These are phyloP conservation scores for Andrena flavipes DNA, from an alignment of 2,888 invertebrate species.

Conservation along the genomic window DNA sequence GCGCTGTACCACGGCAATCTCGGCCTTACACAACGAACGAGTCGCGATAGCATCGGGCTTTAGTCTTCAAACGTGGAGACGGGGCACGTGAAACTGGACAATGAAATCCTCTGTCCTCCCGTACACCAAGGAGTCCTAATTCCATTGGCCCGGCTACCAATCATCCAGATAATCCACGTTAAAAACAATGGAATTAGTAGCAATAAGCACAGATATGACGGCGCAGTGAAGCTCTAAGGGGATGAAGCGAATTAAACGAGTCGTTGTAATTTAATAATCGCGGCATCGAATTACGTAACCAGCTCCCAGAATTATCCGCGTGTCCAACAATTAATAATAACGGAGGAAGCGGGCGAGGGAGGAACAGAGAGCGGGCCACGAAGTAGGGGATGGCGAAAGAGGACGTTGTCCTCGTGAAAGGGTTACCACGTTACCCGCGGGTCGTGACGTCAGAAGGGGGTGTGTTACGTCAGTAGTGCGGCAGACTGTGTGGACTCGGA, in stretches of 20 bases:
- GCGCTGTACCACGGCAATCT: neutral
- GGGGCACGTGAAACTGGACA: too few species aligned
- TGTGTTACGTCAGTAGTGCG: slow-evolving; percentile 78
- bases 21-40: neutral
- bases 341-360: neutral
- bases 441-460: slow-evolving; percentile 75
- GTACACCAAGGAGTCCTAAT: too few species aligned
- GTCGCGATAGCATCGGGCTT: neutral
- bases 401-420: slow-evolving; percentile 64
- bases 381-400: slow-evolving; percentile 24
- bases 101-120: too few species aligned
- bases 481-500: slow-evolving; percentile 69
- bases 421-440: slow-evolving; percentile 64
- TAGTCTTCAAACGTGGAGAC: neutral
- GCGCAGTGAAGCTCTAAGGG: neutral
- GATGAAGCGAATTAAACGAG: neutral
- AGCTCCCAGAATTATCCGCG: neutral
- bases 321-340: slow-evolving; percentile 7
- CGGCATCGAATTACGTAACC: neutral
- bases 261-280: slow-evolving; percentile 1
- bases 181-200: neutral
- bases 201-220: neutral
- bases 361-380: neutral
- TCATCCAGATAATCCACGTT: neutral
- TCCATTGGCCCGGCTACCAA: too few species aligned